Base-by-base conservation (phyloP, 2,113 vertebrate genomes). In the Ciconia stormi region DNA sequence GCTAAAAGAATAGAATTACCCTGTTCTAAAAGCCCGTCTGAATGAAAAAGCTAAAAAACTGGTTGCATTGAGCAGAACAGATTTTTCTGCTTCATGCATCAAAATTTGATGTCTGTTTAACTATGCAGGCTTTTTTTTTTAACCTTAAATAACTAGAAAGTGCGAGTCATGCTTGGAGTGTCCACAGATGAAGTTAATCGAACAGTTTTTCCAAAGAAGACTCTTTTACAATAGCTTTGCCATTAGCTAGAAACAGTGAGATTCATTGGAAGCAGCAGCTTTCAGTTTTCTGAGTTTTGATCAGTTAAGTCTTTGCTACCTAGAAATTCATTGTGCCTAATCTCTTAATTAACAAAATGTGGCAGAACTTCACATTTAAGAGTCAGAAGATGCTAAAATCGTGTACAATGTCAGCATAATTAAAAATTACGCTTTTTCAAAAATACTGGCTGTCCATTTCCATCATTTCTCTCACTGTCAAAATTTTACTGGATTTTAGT, bases 261-360 rank as follows among this genome's bases (percentile, higher is more conserved):
- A 44, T 55, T 40, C 4, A 2, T 19, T 63, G 30, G 32, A 58
- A 63, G 49, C 30, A 38, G 50, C 44, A 50, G 32, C 58, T 85
- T 72, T 58, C 42, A 50, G 1, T 8, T 65, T 63, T 78, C 49
- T n/a, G 5, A 14, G 70, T 89, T 97, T 95, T 95, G 89, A 87
- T 97, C 69, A 89, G 63, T 90, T 88, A 77, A 90, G 78, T 94
- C 80, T 91, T 88, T 83, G 32, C 89, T 87, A 82, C 10, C 34
- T 74, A 83, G 85, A 97, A 96, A 96, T 27, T 34, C 83, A 87
- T 96, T 94, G 78, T 79, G 93, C 40, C 56, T 44, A 73, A 70
- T 79, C 59, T 84, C 81, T 81, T 82, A 82, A 58, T 67, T 86
- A 81, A 81, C 42, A 87, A 55, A 78, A 78, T 7, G 21, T 3